phyloP scores from a whole-genome alignment of 1,140 invertebrate species.

The Choristoneura fumiferana region DNA sequence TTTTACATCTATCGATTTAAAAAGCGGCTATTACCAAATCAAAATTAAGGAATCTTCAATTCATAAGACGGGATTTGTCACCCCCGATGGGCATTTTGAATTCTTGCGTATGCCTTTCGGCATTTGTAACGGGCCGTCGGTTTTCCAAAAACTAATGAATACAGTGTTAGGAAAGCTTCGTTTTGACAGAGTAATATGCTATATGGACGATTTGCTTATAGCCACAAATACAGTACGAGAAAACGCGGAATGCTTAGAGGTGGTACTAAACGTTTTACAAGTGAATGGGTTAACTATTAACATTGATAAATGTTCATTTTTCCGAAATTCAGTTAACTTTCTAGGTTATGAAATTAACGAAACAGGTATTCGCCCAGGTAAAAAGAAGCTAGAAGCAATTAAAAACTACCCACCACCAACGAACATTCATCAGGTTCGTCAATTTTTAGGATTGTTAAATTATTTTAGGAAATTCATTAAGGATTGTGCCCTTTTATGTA shows the following conservation, averaged over 20 bases:
- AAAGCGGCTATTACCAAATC: constrained; percentile 24
- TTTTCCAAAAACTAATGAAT: constrained; percentile 32
- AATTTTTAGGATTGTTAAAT: constrained; percentile 2
- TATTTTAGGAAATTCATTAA: constrained; percentile 38
- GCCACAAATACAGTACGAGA: constrained; percentile 29
- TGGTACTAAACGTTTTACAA: constrained; percentile 24
- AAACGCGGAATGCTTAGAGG: constrained; percentile 15
- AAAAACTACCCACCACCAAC: constrained; percentile 20
- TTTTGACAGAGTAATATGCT: constrained; percentile 24
- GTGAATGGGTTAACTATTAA: constrained; percentile 25
- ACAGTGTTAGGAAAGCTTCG: constrained; percentile 25
- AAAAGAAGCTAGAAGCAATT: background rate
- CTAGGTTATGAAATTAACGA: constrained; percentile 23
- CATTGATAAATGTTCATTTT: constrained; percentile 24
- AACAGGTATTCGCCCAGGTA: background rate
- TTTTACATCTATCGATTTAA: constrained; percentile 19
- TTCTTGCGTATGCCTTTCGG: constrained; percentile 36
- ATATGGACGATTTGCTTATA: constrained; percentile 40
- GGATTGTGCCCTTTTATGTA: constrained; percentile 31
- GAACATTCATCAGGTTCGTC: constrained; percentile 19
- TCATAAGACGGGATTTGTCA: constrained; percentile 41
- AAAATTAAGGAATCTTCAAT: constrained; percentile 28
- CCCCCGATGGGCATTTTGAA: constrained; percentile 44
- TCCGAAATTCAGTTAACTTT: constrained; percentile 25
- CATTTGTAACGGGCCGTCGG: constrained; percentile 23